Base-by-base conservation (phyloP, 30 jellyfish, hydroid and myxozoan species). In the Aurelia sp. region DNA sequence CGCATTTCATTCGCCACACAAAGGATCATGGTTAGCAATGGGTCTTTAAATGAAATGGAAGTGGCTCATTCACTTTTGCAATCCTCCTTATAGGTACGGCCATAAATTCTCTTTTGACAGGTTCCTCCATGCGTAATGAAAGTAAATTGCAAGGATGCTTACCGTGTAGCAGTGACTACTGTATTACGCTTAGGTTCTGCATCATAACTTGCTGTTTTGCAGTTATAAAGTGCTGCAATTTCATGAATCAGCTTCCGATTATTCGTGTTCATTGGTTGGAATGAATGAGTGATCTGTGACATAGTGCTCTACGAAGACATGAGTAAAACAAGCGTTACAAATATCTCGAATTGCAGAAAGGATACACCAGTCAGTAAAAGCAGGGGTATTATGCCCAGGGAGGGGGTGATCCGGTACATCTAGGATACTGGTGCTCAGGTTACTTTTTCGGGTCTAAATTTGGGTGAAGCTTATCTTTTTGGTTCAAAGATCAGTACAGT, bases 131-230 rank as follows among this genome's bases (percentile, higher is more conserved):
- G 50, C 50, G 50, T 38, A 38, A 38, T 38, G 50, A 0, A 38
- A 38, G 50, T 38, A 38, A 38, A 38, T 4, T 4, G 9, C 9
- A 7, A 7, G 7, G 50, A 8, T 38, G 50, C 97, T 72, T 78
- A 94, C 99, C 80, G 90, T 66, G 97, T 82, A 13, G 97, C 99
- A 18, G 92, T 76, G 4, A 94, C 96, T 24, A 85, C 97, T 3
- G 99, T 94, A 72, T 84, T 94, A 21, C 99, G 82, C 30, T 76
- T 89, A 27, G 99, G 99, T 78, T 94, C 99, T 73, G 75, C 90
- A 52, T 94, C 99, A 47, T 84, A 86, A 55, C 99, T 94, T 19
- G 85, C 72, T 31, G 99, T 89, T 60, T 77, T 84, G 83, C 97
- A 94, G 47, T 78, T 74, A 55, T 94, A 94, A 33, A 47, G 90